Percentiles rank a stretch among this genome's conserved stretches.
These are phyloP conservation scores for Phyllostomus discolor DNA, from an alignment of 2,113 vertebrate species.

Conservation along the genomic window DNA sequence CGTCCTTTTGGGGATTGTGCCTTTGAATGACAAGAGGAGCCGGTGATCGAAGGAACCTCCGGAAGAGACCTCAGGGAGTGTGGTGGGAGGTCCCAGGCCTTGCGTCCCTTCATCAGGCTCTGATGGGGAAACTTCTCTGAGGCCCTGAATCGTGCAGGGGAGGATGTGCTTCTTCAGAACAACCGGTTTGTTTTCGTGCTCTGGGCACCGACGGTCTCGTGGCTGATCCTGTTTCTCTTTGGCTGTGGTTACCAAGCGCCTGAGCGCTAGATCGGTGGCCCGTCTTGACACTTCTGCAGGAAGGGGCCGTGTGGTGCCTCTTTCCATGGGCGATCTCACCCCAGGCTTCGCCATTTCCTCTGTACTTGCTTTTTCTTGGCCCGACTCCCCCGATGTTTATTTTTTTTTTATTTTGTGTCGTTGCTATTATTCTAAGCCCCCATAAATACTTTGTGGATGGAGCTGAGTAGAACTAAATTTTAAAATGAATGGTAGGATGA, in stretches of 20 bases:
- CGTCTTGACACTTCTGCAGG: not conserved
- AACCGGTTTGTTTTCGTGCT: not conserved
- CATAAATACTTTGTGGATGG: not conserved
- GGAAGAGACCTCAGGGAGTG: not conserved
- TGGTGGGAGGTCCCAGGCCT: accelerated
- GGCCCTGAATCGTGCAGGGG: not conserved
- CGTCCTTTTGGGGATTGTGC: not conserved
- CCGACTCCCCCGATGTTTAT: not conserved
- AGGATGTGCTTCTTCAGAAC: not conserved
- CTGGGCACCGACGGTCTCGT: not conserved
- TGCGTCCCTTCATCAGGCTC: not conserved
- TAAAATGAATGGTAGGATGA: not conserved
- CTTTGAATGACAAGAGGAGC: not conserved
- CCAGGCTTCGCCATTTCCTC: not conserved
- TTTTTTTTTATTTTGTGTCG: not conserved
- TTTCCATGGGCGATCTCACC: not conserved
- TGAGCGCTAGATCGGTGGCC: not conserved
- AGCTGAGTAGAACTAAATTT: not conserved
- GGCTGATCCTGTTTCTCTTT: not conserved
- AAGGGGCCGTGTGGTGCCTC: not conserved
- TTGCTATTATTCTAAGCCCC: not conserved
- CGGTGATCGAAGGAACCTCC: not conserved
- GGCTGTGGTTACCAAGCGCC: not conserved
- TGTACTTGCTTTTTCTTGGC: not conserved
- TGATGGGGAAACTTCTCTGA: not conserved